phyloP scores from a whole-genome alignment of 2,888 invertebrate species.

The Leptopilina myrica region DNA sequence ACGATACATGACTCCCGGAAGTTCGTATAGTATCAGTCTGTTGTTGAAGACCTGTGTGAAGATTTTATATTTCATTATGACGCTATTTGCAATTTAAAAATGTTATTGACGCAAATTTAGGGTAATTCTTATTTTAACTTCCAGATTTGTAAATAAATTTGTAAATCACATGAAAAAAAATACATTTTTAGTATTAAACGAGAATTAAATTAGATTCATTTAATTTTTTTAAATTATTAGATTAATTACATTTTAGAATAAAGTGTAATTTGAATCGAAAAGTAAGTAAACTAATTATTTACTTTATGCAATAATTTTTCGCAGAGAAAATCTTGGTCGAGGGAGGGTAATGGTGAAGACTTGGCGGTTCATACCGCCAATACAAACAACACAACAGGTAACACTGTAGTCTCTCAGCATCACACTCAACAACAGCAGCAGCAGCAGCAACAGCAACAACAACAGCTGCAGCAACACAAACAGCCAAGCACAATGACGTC shows the following conservation, averaged over 20 bases:
- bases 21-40: conserved; percentile 26
- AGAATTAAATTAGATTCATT: too few species aligned
- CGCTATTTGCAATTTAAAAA: too few species aligned
- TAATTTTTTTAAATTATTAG: too few species aligned
- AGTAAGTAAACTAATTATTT: too few species aligned
- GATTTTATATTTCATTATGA: neutral
- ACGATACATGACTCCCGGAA: conserved; percentile 26
- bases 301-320: conserved; percentile 55
- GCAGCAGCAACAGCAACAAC: conserved; percentile 75
- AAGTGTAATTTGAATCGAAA: too few species aligned
- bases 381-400: conserved; percentile 78
- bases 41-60: conserved; percentile 2
- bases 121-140: conserved; percentile 9
- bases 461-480: conserved; percentile 64
- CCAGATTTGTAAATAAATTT: conserved; percentile 11
- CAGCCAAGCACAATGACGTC: conserved; percentile 83
- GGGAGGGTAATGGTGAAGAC: conserved; percentile 82
- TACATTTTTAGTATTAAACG: too few species aligned
- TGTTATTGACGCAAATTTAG: too few species aligned
- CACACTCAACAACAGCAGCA: conserved; percentile 73
- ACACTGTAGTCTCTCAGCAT: conserved; percentile 73
- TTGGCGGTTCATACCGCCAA: conserved; percentile 74
- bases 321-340: conserved; percentile 82
- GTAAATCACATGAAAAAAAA: neutral
- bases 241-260: too few species aligned